Evolutionary conservation across 2,797 vertebrate species (phyloP).

Genomic region (Triplophysa yarkandensis): DNA sequence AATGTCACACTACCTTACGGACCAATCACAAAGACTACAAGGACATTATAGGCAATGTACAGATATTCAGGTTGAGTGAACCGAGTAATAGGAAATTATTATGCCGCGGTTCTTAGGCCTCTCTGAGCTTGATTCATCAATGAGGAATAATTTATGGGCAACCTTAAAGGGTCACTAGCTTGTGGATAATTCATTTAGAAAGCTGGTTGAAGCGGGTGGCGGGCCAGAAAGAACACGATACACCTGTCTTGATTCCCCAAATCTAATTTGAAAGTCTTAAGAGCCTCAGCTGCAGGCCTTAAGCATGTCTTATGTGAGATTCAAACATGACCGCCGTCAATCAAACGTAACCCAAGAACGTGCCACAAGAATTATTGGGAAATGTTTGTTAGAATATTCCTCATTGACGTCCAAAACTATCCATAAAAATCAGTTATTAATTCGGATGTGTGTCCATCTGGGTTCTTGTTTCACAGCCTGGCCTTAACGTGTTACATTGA

Average conservation of each 20-base stretch:
- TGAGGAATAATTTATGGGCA: slow-evolving; percentile 38
- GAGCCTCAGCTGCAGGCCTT: background rate
- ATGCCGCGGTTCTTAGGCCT: slow-evolving; percentile 18
- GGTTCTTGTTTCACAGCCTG: too few relatives aligned
- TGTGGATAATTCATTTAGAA: slow-evolving; percentile 32
- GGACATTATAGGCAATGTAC: background rate
- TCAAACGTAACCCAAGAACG: background rate
- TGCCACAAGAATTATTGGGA: background rate
- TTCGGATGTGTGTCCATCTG: slow-evolving; percentile 11
- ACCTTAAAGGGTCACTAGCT: slow-evolving; percentile 28
- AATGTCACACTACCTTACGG: slow-evolving; percentile 1
- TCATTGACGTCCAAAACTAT: too few relatives aligned
- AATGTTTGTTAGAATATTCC: too few relatives aligned
- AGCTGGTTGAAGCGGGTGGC: slow-evolving; percentile 11
- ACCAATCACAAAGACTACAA: background rate
- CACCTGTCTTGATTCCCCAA: slow-evolving; percentile 35
- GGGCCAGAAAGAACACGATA: slow-evolving; percentile 13
- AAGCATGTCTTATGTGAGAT: slow-evolving; percentile 2
- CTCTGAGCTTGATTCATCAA: slow-evolving; percentile 36
- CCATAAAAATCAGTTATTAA: slow-evolving; percentile 23
- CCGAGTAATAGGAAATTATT: slow-evolving; percentile 25
- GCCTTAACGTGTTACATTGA: slow-evolving; percentile 9
- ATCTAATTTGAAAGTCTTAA: slow-evolving; percentile 3
- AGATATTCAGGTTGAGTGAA: slow-evolving; percentile 8
- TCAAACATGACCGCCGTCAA: background rate